phyloP scores from a whole-genome alignment of 2,797 vertebrate genomes.

The Pitangus sulphuratus region DNA sequence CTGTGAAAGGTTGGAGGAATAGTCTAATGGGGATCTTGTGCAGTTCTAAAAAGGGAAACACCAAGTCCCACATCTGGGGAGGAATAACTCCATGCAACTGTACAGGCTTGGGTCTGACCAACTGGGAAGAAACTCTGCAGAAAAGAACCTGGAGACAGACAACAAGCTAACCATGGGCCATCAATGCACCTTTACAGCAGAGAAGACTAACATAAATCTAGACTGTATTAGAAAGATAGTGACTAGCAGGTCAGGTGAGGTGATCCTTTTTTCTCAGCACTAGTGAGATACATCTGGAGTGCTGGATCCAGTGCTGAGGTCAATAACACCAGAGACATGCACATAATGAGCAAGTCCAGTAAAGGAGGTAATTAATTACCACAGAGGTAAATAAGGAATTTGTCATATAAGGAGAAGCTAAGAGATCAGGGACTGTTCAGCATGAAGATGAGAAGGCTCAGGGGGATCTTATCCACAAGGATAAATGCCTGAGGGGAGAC shows the following conservation, averaged over 20 bases:
- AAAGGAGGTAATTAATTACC: background rate
- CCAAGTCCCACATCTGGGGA: background rate
- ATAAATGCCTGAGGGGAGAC: background rate
- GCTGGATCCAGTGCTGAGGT: background rate
- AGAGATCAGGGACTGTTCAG: background rate
- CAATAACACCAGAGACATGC: fast-evolving
- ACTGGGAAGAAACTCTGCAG: background rate
- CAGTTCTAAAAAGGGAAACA: background rate
- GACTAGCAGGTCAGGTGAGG: background rate
- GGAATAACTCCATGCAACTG: background rate
- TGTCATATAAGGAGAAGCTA: background rate
- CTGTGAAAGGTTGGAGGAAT: background rate
- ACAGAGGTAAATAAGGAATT: background rate
- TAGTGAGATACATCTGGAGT: background rate
- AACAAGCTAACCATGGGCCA: background rate
- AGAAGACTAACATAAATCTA: background rate
- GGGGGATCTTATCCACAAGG: background rate
- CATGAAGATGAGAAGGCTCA: background rate
- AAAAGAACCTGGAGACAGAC: background rate
- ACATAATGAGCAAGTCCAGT: background rate
- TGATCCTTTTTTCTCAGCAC: background rate
- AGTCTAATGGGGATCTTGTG: background rate
- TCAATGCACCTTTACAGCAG: background rate
- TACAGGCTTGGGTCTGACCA: background rate
- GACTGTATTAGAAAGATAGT: background rate